Percentiles rank a stretch among this genome's conserved stretches.
Conservation (phyloP, 1,140 invertebrate species). For the Drosophila ohnishii region DNA sequence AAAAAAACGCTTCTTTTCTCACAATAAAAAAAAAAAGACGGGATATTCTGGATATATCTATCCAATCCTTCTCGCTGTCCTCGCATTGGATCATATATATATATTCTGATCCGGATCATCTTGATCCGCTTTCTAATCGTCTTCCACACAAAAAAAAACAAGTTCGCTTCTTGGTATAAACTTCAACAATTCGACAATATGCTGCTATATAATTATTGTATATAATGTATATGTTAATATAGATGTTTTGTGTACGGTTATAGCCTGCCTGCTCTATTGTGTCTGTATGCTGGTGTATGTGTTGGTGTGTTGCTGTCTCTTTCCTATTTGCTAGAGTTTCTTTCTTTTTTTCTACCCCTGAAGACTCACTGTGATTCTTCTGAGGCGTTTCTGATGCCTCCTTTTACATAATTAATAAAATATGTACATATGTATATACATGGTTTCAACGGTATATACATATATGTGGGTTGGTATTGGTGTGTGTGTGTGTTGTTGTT, state of each 20-base stretch:
- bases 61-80: constrained; percentile 6
- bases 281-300: constrained; percentile 32
- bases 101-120: constrained; percentile 7
- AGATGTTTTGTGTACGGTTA: constrained; percentile 50
- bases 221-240: constrained; percentile 47
- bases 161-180: constrained; percentile 72
- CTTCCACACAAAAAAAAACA: constrained; percentile 51
- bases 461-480: constrained; percentile 52
- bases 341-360: constrained; percentile 23
- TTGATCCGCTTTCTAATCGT: constrained; percentile 2
- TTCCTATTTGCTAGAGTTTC: constrained; percentile 62
- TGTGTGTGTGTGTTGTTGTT: constrained; percentile 23
- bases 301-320: constrained; percentile 51
- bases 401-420: constrained; percentile 76
- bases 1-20: constrained; percentile 45
- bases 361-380: constrained; percentile 36
- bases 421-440: constrained; percentile 77
- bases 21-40: constrained; percentile 16
- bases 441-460: constrained; percentile 50
- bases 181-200: constrained; percentile 75
- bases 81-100: constrained; percentile 1
- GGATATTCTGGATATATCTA: constrained; percentile 15
- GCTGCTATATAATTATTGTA: constrained; percentile 58
- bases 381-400: constrained; percentile 56
- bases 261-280: constrained; percentile 57